Evolutionary conservation across 2,888 invertebrate species (phyloP).

Genomic region (Pheosia gnoma): DNA sequence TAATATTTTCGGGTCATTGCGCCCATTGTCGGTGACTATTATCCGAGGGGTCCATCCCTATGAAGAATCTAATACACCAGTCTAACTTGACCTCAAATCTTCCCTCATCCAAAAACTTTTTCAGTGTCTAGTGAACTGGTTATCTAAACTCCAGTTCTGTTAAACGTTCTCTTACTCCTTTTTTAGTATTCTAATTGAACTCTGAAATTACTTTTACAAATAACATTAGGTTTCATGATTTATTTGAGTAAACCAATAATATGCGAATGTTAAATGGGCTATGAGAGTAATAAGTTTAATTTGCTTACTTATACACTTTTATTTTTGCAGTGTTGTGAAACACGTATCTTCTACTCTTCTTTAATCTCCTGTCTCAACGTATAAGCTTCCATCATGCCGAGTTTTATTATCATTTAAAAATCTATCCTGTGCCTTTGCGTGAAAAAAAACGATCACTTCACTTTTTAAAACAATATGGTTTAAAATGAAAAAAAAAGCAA

Average conservation of each 20-base stretch:
- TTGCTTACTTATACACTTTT: no score
- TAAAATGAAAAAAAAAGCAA: no score
- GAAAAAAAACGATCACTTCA: no score
- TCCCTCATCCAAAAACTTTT: slow-evolving; percentile 14
- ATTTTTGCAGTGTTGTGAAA: no score
- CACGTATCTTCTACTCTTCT: no score
- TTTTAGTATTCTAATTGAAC: slow-evolving; percentile 48
- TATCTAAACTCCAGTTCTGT: background rate
- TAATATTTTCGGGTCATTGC: slow-evolving; percentile 60
- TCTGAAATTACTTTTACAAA: slow-evolving; percentile 33
- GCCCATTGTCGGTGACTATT: slow-evolving; percentile 57
- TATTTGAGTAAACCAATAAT: slow-evolving; percentile 19
- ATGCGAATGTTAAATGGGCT: slow-evolving; percentile 7
- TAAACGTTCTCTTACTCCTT: slow-evolving; percentile 38
- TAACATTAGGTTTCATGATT: slow-evolving; percentile 16
- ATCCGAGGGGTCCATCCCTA: slow-evolving; percentile 55
- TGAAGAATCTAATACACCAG: slow-evolving; percentile 39
- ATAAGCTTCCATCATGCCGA: no score
- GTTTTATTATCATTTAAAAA: no score
- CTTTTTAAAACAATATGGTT: no score
- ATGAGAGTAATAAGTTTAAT: no score
- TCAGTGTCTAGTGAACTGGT: slow-evolving; percentile 1
- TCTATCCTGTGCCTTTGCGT: no score
- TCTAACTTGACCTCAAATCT: slow-evolving; percentile 31
- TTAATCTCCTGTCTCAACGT: no score